These are phyloP conservation scores for Rhopalosiphum padi DNA, from an alignment of 1,140 invertebrate species.

Conservation along the genomic window DNA sequence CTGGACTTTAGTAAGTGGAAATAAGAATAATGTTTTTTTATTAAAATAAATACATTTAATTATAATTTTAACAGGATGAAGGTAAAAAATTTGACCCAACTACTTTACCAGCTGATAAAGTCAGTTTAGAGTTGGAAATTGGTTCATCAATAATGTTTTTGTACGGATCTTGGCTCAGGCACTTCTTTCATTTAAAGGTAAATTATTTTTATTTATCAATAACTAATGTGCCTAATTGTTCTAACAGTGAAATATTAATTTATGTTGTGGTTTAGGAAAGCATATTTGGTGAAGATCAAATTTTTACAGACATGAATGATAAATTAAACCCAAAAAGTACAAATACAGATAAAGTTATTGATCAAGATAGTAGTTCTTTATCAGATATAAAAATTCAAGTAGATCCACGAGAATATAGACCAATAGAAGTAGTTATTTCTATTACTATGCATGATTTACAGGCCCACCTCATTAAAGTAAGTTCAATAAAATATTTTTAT, in stretches of 20 bases:
- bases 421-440: conserved; percentile 89
- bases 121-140: conserved; percentile 90
- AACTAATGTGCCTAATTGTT: background rate
- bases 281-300: conserved; percentile 94
- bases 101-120: conserved; percentile 81
- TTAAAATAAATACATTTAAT: conserved; percentile 17
- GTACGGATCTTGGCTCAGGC: conserved; percentile 88
- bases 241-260: background rate
- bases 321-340: conserved; percentile 60
- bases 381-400: conserved; percentile 71
- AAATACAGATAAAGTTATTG: conserved; percentile 56
- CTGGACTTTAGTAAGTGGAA: conserved; percentile 67
- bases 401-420: conserved; percentile 86
- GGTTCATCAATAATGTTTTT: conserved; percentile 88
- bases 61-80: conserved; percentile 65
- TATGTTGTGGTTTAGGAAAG: conserved; percentile 75
- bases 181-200: conserved; percentile 86
- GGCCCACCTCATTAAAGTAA: conserved; percentile 84
- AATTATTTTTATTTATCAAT: conserved; percentile 47
- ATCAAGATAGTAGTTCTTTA: conserved; percentile 62
- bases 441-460: conserved; percentile 96
- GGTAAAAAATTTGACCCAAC: conserved; percentile 85
- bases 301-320: conserved; percentile 84
- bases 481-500: conserved; percentile 43
- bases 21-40: background rate